Percentiles rank a stretch among this genome's conserved stretches.
Conservation (phyloP, 2,797 vertebrate genomes). For the Agapornis canus region DNA sequence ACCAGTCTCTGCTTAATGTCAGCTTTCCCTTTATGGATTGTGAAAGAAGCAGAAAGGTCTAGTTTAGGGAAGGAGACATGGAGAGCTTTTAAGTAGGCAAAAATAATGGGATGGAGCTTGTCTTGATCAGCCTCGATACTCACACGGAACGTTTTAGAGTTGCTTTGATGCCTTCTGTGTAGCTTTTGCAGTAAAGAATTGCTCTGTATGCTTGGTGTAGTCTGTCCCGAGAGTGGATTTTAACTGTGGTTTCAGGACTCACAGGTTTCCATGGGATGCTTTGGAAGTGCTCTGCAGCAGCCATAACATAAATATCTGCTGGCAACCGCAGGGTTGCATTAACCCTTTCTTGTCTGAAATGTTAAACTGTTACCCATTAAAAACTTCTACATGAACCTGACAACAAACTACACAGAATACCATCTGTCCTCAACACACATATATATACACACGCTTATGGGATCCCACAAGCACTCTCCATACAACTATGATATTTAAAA, state of each 20-base stretch:
- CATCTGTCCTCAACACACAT: too few species aligned
- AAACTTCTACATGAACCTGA: too few species aligned
- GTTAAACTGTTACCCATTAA: too few species aligned
- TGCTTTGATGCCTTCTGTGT: background rate
- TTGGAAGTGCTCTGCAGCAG: background rate
- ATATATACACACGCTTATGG: too few species aligned
- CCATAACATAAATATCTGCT: too few species aligned
- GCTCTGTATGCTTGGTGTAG: fast-evolving
- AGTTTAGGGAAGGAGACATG: background rate
- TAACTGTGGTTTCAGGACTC: background rate
- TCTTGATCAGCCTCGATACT: background rate
- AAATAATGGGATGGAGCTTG: background rate
- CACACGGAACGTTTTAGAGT: fast-evolving
- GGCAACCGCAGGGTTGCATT: too few species aligned
- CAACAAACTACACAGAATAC: too few species aligned
- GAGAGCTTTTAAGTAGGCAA: background rate
- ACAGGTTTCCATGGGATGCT: background rate
- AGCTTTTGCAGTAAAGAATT: background rate
- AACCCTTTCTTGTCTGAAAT: too few species aligned
- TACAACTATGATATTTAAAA: too few species aligned
- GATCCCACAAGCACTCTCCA: too few species aligned
- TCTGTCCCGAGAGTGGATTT: background rate
- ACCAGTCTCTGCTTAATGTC: background rate
- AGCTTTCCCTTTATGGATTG: background rate
- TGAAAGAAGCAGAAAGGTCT: background rate